Percentiles rank a stretch among this genome's conserved stretches.
These are phyloP conservation scores for Callosobruchus maculatus DNA, from an alignment of 2,888 invertebrate species.

Conservation along the genomic window DNA sequence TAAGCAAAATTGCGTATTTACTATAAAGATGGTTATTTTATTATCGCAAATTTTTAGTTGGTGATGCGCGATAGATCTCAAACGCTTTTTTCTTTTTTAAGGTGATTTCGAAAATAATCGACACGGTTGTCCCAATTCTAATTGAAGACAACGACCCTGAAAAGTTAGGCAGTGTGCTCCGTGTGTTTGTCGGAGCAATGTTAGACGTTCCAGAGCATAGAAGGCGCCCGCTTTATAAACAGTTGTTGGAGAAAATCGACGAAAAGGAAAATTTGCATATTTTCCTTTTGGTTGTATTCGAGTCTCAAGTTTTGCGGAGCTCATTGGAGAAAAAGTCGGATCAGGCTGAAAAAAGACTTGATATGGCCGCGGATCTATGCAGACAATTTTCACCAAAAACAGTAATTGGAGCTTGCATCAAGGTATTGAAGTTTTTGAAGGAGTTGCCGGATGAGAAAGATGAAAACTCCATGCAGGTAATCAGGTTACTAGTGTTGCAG, in stretches of 20 bases:
- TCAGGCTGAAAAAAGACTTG: constrained; percentile 53
- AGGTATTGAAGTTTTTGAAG: constrained; percentile 63
- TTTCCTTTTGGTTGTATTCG: constrained; percentile 68
- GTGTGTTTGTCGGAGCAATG: constrained; percentile 88
- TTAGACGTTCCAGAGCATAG: constrained; percentile 93
- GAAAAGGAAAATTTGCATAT: constrained; percentile 65
- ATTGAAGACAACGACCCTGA: constrained; percentile 34
- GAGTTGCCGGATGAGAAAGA: constrained; percentile 64
- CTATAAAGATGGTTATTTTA: no score
- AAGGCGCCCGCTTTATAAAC: constrained; percentile 73
- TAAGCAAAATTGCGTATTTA: no score
- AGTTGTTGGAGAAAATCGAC: constrained; percentile 71
- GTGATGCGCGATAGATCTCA: no score
- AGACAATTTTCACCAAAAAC: constrained; percentile 63
- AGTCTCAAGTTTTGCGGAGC: constrained; percentile 63
- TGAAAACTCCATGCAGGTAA: constrained; percentile 37
- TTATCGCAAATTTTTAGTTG: constrained; percentile 59
- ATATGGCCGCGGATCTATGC: constrained; percentile 65
- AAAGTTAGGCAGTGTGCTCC: constrained; percentile 61
- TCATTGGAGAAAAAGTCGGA: constrained; percentile 39
- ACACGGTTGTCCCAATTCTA: constrained; percentile 84
- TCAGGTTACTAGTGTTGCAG: background rate
- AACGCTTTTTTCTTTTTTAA: background rate
- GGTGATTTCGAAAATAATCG: constrained; percentile 68
- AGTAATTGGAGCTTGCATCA: constrained; percentile 62